Evolutionary conservation across 2,113 vertebrate species (phyloP).

Genomic region (Galemys pyrenaicus): DNA sequence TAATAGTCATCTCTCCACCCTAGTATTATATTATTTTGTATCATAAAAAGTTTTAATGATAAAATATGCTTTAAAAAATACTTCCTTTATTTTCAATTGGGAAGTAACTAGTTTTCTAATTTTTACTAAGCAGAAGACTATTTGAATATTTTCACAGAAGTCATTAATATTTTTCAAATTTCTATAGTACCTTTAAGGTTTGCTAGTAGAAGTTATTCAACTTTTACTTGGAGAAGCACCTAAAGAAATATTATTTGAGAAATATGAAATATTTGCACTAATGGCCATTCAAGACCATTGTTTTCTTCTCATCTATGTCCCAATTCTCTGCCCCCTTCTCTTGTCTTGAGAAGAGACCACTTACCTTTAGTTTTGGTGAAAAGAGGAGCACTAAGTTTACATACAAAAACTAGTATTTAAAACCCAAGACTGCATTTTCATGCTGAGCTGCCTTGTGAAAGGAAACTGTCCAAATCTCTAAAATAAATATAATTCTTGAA

Average conservation of each 20-base stretch:
- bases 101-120: neutral
- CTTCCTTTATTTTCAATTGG: neutral
- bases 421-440: neutral
- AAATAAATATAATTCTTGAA: neutral
- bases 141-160: conserved; percentile 13
- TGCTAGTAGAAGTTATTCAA: neutral
- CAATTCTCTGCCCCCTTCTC: neutral
- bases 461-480: neutral
- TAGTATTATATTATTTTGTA: conserved; percentile 7
- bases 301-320: neutral
- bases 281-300: neutral
- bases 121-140: neutral
- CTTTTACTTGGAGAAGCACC: neutral
- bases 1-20: neutral
- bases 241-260: neutral
- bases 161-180: neutral
- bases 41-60: neutral
- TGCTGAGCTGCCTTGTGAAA: neutral
- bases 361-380: neutral
- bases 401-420: conserved; percentile 6
- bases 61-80: neutral
- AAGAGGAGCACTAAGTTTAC: neutral
- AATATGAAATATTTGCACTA: neutral
- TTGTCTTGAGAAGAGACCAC: neutral
- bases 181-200: neutral